A percentile compares a stretch with the other conserved stretches of the same genome.
Evolutionary conservation across 2,888 invertebrate genomes (phyloP).

Genomic region (Choreutis nemorana): DNA sequence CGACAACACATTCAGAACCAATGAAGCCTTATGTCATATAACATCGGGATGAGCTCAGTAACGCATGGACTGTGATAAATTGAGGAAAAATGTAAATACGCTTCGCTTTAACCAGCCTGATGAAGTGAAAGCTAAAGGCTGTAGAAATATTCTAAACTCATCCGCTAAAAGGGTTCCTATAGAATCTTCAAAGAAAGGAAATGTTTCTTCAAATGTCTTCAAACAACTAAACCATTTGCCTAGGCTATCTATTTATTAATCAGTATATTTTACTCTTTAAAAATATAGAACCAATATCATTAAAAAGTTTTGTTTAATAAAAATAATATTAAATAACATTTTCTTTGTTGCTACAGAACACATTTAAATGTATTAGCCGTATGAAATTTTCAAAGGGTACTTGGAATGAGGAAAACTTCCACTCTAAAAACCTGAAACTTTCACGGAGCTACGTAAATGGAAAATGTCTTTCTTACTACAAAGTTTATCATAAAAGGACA

Average conservation of each 20-base stretch:
- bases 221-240: no score
- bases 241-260: no score
- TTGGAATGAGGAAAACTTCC: not conserved
- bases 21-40: slow-evolving; percentile 61
- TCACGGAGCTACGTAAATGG: no score
- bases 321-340: not conserved
- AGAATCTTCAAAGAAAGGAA: no score
- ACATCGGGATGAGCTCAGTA: slow-evolving; percentile 40
- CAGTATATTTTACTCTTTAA: no score
- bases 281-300: no score
- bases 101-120: slow-evolving; percentile 28
- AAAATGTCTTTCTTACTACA: no score
- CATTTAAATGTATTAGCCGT: not conserved
- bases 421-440: no score
- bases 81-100: slow-evolving; percentile 43
- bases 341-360: not conserved
- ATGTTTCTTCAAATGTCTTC: no score
- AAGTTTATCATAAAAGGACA: not conserved
- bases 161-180: no score
- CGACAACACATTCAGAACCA: slow-evolving; percentile 53
- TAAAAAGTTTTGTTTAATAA: no score
- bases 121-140: slow-evolving; percentile 31
- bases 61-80: slow-evolving; percentile 34
- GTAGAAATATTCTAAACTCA: slow-evolving; percentile 13
- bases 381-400: not conserved